These are phyloP conservation scores for Oreonectes daqikongensis DNA, from an alignment of 2,797 vertebrate genomes.

Conservation along the genomic window DNA sequence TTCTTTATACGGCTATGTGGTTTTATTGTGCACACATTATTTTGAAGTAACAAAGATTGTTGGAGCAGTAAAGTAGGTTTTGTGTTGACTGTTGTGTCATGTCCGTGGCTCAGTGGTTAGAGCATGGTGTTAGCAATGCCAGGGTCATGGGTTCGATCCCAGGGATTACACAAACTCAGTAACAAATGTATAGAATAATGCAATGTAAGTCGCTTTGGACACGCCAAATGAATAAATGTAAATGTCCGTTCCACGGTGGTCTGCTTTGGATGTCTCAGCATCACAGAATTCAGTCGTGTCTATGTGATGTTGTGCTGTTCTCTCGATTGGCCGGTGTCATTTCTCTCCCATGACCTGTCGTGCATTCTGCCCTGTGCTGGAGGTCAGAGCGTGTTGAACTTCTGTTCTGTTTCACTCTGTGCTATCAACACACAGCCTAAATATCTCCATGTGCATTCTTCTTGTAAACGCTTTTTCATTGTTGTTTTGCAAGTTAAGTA, in stretches of 20 bases:
- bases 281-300: background rate
- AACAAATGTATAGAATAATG: too few relatives aligned
- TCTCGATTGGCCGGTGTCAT: background rate
- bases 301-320: background rate
- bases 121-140: too few relatives aligned
- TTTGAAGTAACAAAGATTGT: too few relatives aligned
- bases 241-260: background rate
- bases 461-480: background rate
- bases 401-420: constrained; percentile 17
- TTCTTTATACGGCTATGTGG: too few relatives aligned
- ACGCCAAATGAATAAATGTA: too few relatives aligned
- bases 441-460: constrained; percentile 21
- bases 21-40: background rate
- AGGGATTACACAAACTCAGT: too few relatives aligned
- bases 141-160: too few relatives aligned
- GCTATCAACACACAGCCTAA: constrained; percentile 4
- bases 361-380: background rate
- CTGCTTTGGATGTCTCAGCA: background rate
- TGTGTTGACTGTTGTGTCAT: background rate
- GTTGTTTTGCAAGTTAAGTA: background rate
- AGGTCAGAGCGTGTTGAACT: constrained; percentile 20
- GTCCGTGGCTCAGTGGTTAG: too few relatives aligned
- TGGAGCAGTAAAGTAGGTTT: background rate
- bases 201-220: too few relatives aligned
- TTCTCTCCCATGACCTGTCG: background rate